These are phyloP conservation scores for Electrona antarctica DNA, from an alignment of 2,113 vertebrate species.

Conservation along the genomic window DNA sequence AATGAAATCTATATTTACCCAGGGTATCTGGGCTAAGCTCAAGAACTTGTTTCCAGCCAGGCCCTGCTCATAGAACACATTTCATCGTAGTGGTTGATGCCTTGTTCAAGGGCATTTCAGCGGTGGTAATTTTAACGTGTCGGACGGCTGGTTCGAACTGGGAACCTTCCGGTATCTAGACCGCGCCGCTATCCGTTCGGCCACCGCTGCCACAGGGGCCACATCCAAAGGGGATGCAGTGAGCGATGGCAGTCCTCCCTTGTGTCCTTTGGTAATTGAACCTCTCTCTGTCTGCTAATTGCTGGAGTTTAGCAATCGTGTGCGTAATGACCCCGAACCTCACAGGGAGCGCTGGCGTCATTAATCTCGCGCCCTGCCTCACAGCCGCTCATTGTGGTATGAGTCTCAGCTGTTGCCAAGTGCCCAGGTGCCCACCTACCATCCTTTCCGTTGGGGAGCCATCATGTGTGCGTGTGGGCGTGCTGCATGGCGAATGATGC, in stretches of 20 bases:
- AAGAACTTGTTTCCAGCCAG: no score
- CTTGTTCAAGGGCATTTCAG: no score
- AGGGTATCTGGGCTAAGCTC: no score
- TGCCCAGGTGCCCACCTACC: slow-evolving; percentile 10
- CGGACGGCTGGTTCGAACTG: no score
- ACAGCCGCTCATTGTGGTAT: slow-evolving; percentile 46
- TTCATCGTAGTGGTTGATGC: no score
- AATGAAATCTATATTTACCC: no score
- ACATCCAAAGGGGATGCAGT: slow-evolving; percentile 7
- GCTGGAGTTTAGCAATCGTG: slow-evolving; percentile 52
- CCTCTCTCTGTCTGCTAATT: slow-evolving; percentile 54
- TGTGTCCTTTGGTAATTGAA: slow-evolving; percentile 48
- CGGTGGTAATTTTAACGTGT: no score
- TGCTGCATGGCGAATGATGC: slow-evolving; percentile 28
- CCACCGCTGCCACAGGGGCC: no score
- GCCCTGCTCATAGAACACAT: no score
- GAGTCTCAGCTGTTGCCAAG: slow-evolving; percentile 46
- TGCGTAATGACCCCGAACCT: slow-evolving; percentile 59
- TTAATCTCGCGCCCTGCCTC: slow-evolving; percentile 53
- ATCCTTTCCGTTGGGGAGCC: neutral
- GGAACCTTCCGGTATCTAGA: no score
- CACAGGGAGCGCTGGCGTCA: slow-evolving; percentile 40
- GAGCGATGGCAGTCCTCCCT: slow-evolving; percentile 36
- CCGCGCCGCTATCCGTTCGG: no score
- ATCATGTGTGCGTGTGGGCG: slow-evolving; percentile 2